A percentile compares a stretch with the other conserved stretches of the same genome.
Conservation (phyloP, 2,113 vertebrate genomes). For the Calypte anna region DNA sequence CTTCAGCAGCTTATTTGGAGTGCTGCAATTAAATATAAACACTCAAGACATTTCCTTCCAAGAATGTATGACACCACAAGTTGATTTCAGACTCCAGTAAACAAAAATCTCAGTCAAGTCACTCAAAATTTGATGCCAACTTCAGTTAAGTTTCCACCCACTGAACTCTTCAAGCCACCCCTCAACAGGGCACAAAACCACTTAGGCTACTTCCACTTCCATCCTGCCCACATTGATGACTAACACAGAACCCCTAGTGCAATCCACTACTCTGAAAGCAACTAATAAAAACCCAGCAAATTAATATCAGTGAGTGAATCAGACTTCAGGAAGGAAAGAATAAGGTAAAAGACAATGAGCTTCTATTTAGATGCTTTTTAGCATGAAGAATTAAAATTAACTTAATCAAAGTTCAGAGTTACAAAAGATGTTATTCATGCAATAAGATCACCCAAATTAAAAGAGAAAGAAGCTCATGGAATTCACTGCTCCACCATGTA, state of each 20-base stretch:
- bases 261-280: not conserved
- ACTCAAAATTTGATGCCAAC: not conserved
- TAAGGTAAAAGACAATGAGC: slow-evolving; percentile 4
- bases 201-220: not conserved
- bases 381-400: slow-evolving; percentile 21
- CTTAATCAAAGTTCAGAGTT: not conserved
- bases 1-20: not conserved
- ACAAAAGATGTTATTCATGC: slow-evolving; percentile 38
- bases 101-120: not conserved
- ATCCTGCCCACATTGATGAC: slow-evolving; percentile 12
- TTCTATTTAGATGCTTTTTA: not conserved
- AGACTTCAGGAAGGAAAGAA: slow-evolving; percentile 45
- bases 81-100: not conserved
- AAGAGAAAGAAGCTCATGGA: not conserved
- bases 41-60: not conserved
- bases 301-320: slow-evolving; percentile 57
- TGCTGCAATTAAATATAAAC: not conserved
- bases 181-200: not conserved
- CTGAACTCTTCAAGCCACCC: not conserved
- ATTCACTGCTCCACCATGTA: not conserved
- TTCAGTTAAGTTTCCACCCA: not conserved
- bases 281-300: not conserved
- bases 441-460: not conserved
- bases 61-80: fast-evolving
- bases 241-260: not conserved